These are phyloP conservation scores for Tragopan temminckii DNA, from an alignment of 2,797 vertebrate species.

Conservation along the genomic window DNA sequence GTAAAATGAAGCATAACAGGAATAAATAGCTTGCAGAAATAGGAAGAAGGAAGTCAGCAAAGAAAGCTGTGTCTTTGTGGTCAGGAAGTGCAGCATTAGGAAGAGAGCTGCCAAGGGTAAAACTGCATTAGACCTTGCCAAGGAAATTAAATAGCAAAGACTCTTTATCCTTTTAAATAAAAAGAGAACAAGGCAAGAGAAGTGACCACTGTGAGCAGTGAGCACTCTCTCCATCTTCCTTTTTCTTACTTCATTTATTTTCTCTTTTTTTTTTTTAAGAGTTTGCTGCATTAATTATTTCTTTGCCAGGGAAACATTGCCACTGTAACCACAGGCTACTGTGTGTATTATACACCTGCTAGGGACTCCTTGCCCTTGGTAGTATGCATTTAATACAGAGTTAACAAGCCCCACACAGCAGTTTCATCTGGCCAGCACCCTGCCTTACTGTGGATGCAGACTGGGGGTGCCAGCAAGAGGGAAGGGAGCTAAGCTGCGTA, in stretches of 20 bases:
- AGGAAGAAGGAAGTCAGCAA: not conserved
- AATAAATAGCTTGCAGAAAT: not conserved
- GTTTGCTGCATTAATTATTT: not conserved
- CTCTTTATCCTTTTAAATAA: not conserved
- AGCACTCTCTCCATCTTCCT: not conserved
- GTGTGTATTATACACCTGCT: accelerated
- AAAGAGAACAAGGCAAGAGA: not conserved
- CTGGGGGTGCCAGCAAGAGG: not conserved
- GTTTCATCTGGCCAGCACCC: not conserved
- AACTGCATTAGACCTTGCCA: not conserved
- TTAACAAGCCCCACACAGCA: not conserved
- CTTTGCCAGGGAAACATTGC: not conserved
- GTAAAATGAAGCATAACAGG: not conserved
- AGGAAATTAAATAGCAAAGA: not conserved
- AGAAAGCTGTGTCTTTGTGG: not conserved
- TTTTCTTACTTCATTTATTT: not conserved
- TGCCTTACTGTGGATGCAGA: not conserved
- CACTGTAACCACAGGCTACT: not conserved
- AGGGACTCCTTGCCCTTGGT: not conserved
- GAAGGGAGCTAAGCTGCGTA: accelerated
- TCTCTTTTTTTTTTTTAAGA: not conserved
- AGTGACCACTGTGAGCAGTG: not conserved
- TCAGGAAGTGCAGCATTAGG: accelerated
- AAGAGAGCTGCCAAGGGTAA: not conserved
- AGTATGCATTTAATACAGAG: not conserved